Conservation (phyloP, 1,140 invertebrate species). For the Phymastichus coffea region DNA sequence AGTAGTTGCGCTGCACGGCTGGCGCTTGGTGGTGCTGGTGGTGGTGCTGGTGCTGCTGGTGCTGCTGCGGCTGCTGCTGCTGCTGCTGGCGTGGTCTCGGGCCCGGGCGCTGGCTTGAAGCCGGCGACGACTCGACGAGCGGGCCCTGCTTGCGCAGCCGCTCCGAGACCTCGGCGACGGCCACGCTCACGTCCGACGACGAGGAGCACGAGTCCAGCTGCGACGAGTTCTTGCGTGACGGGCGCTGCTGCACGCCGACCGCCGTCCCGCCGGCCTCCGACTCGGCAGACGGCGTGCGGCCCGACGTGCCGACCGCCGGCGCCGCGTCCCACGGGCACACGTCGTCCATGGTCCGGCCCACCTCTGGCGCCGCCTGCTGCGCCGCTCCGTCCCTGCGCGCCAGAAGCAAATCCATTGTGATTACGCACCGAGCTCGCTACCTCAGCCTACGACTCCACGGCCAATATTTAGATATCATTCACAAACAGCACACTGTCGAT, state of each 20-base stretch:
- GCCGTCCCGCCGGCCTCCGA: slow-evolving; percentile 29
- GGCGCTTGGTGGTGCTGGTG: slow-evolving; percentile 61
- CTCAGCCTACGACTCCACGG: too few species aligned
- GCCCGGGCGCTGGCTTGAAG: slow-evolving; percentile 54
- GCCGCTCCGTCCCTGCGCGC: slow-evolving; percentile 52
- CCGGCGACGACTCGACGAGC: slow-evolving; percentile 75
- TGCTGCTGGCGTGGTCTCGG: slow-evolving; percentile 44
- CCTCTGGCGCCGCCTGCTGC: slow-evolving; percentile 50
- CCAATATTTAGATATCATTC: too few species aligned
- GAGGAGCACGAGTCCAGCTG: slow-evolving; percentile 64
- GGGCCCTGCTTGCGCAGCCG: slow-evolving; percentile 61
- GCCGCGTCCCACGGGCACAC: slow-evolving; percentile 69
- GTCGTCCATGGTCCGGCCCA: slow-evolving; percentile 59
- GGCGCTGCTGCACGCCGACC: slow-evolving; percentile 31
- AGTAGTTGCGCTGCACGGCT: slow-evolving; percentile 49
- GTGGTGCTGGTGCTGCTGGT: slow-evolving; percentile 65
- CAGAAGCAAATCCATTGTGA: too few species aligned
- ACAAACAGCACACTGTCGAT: too few species aligned
- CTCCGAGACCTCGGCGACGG: slow-evolving; percentile 61
- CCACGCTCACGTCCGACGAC: slow-evolving; percentile 71
- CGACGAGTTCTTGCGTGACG: slow-evolving; percentile 59
- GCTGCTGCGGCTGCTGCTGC: too few species aligned
- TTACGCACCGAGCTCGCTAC: too few species aligned
- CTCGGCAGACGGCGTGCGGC: slow-evolving; percentile 36
- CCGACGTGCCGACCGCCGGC: slow-evolving; percentile 36